Base-by-base conservation (phyloP, 2,888 invertebrate genomes). In the Stenodema calcarata region DNA sequence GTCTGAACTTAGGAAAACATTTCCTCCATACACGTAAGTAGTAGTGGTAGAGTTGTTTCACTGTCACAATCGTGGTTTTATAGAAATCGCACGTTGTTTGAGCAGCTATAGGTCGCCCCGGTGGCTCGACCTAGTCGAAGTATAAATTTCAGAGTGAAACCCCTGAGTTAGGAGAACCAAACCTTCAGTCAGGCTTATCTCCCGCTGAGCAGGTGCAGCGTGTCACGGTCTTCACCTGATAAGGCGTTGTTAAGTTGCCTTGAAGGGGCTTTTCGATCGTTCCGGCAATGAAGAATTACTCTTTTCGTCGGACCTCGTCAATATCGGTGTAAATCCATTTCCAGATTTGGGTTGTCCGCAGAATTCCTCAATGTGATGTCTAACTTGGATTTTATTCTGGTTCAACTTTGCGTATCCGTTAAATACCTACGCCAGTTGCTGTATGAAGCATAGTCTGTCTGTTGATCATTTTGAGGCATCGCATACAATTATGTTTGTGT, bases 211-310 rank as follows among this genome's bases (percentile, higher is more conserved):
- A 73, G 35, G 73, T 70, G 70, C 50, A 50, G 50, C 70, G 27
- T 70, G 70, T 73, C 73, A 73, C 16, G 73, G 73, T 73, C 41
- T 41, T 70, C 18, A 73, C 73, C 73, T 41, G 73, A 73, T 73
- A 73, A 73, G 73, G 35, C 41, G 73, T 23, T 18, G 27, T 35
- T 62, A 62, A 62, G 62, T 62, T 62, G 12, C 62, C 62, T 62
- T 62, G 23, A 62, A 27, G 62, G 62, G 9, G 11, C 62, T 62
- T 62, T 62, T 62, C 62, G 62, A 62, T 62, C 62, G 62, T 62
- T 62, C 62, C 27, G 9, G 62, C 62, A 62, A 27, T 62, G 18
- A 4, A 27, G 23, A 62, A 62, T 62, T 62, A 27, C 23, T 23
- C 23, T 23, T 3, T 62, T 62, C 62, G 23, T 62, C 27, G 18